These are phyloP conservation scores for Brachionus calyciflorus DNA, from an alignment of 1,140 invertebrate species.

Conservation along the genomic window DNA sequence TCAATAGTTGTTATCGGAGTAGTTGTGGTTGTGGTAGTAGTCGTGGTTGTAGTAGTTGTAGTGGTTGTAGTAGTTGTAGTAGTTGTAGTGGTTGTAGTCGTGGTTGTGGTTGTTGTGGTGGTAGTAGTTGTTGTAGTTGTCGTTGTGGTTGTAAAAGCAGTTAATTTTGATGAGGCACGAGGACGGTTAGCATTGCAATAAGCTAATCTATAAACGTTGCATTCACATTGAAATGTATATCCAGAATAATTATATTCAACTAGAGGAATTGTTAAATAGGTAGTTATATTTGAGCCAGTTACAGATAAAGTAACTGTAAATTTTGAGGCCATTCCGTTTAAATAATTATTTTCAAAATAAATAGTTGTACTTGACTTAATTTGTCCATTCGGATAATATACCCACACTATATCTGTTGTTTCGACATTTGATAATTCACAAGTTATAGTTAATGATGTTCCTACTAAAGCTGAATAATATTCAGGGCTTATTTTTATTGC, in stretches of 20 bases:
- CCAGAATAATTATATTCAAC: neutral
- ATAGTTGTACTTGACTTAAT: constrained; percentile 19
- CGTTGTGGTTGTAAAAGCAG: constrained; percentile 38
- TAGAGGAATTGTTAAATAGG: constrained; percentile 15
- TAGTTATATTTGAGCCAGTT: constrained; percentile 15
- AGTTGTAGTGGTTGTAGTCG: neutral
- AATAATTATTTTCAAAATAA: constrained; percentile 42
- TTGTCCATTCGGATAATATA: constrained; percentile 31
- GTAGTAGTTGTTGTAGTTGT: constrained; percentile 44
- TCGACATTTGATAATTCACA: constrained; percentile 31
- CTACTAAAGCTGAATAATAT: constrained; percentile 16
- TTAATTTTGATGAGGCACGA: neutral
- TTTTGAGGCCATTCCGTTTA: constrained; percentile 10
- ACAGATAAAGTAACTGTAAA: constrained; percentile 14
- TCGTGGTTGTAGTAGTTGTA: neutral
- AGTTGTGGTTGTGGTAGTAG: neutral
- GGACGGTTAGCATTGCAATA: constrained; percentile 25
- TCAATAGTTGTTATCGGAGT: neutral
- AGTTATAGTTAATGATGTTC: neutral
- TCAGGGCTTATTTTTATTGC: constrained; percentile 21
- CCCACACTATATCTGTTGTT: constrained; percentile 35
- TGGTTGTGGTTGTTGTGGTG: constrained; percentile 17
- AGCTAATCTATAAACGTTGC: constrained; percentile 37
- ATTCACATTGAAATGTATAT: constrained; percentile 35
- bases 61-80: constrained; percentile 1